Percentiles rank a stretch among this genome's conserved stretches.
Evolutionary conservation across 2,113 vertebrate species (phyloP).

Genomic region (Butorides virescens): DNA sequence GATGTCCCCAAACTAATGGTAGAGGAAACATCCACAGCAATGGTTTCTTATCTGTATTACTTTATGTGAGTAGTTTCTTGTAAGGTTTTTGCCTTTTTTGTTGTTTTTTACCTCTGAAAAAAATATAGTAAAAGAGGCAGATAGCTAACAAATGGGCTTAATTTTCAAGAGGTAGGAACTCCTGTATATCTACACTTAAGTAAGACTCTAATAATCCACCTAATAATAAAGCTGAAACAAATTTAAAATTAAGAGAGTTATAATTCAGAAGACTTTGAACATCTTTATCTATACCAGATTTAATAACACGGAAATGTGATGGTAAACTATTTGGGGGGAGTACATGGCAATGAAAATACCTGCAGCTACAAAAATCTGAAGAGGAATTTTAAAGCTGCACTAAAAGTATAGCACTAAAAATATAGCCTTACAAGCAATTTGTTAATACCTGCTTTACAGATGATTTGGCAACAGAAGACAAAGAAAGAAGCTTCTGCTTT

Average conservation of each 20-base stretch:
- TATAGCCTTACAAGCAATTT: neutral
- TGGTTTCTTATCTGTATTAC: neutral
- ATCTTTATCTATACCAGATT: neutral
- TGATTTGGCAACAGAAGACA: neutral
- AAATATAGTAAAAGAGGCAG: neutral
- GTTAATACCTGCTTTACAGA: neutral
- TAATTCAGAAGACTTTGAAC: neutral
- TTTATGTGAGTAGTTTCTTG: neutral
- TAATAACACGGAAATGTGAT: neutral
- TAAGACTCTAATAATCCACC: neutral
- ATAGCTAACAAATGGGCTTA: neutral
- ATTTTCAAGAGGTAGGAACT: neutral
- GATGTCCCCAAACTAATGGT: neutral
- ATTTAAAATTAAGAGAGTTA: neutral
- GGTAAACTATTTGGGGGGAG: neutral
- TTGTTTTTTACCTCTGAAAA: neutral
- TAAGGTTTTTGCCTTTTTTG: neutral
- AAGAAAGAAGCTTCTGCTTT: neutral
- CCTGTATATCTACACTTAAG: neutral
- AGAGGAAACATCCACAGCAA: neutral
- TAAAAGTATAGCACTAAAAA: neutral
- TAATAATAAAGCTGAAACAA: neutral
- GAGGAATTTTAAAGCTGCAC: neutral
- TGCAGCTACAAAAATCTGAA: neutral
- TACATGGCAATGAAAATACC: neutral